Evolutionary conservation across 2,888 invertebrate genomes (phyloP).

Genomic region (Leistus spinibarbis): DNA sequence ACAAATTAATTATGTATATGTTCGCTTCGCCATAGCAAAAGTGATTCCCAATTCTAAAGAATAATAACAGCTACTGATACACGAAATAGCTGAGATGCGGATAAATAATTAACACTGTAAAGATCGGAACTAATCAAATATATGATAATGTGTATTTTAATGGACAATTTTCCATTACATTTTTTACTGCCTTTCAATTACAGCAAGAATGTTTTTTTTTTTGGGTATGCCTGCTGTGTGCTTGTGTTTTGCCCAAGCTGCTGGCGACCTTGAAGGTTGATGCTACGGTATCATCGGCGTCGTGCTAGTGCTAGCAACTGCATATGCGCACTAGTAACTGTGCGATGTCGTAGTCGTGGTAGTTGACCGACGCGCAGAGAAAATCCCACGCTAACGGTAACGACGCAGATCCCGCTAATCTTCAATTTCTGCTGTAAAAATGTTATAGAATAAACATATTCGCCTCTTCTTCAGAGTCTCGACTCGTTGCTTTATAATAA

Average conservation of each 20-base stretch:
- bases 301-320: constrained; percentile 10
- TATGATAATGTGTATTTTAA: constrained; percentile 40
- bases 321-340: background rate
- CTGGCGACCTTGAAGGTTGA: constrained; percentile 19
- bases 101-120: constrained; percentile 36
- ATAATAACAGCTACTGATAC: constrained; percentile 3
- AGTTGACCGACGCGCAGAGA: background rate
- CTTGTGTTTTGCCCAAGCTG: background rate
- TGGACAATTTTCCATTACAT: constrained; percentile 43
- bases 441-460: constrained; percentile 28
- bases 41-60: background rate
- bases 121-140: constrained; percentile 40
- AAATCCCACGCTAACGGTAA: constrained; percentile 21
- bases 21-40: no score
- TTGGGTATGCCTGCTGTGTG: constrained; percentile 35
- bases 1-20: no score
- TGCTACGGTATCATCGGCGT: constrained; percentile 26
- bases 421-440: constrained; percentile 27
- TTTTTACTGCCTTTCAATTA: constrained; percentile 38
- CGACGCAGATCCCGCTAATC: constrained; percentile 27
- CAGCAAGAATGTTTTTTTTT: constrained; percentile 12
- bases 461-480: background rate
- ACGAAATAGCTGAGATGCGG: constrained; percentile 2
- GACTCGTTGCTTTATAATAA: background rate
- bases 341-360: background rate